These are phyloP conservation scores for Phrixothrix hirtus DNA, from an alignment of 2,888 invertebrate genomes.

Conservation along the genomic window DNA sequence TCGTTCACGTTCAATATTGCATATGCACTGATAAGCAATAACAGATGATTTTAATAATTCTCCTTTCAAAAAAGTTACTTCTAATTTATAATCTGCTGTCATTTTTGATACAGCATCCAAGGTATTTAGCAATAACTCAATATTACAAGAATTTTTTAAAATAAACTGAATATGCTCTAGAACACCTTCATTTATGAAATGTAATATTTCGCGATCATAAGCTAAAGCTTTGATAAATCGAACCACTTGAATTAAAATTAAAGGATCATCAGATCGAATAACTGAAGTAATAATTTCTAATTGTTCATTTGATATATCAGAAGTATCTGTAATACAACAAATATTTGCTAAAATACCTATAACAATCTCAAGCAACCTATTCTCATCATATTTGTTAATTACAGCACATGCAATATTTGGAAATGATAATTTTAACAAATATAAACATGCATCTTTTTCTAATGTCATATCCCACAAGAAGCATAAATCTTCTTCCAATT, in stretches of 20 bases:
- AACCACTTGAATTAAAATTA: constrained; percentile 73
- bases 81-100: constrained; percentile 38
- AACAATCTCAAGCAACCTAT: constrained; percentile 76
- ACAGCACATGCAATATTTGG: constrained; percentile 66
- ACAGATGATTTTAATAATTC: constrained; percentile 36
- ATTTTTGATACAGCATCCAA: constrained; percentile 60
- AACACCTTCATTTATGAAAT: constrained; percentile 53
- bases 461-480: constrained; percentile 85
- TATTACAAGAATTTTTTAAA: constrained; percentile 73
- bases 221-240: constrained; percentile 64
- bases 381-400: constrained; percentile 63
- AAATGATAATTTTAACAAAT: constrained; percentile 69
- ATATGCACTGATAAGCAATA: constrained; percentile 37
- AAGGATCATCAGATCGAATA: constrained; percentile 68
- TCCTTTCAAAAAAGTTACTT: constrained; percentile 32
- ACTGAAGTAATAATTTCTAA: constrained; percentile 62
- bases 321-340: constrained; percentile 51
- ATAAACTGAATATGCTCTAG: constrained; percentile 69
- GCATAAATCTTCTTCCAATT: constrained; percentile 74
- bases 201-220: constrained; percentile 23
- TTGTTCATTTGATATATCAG: constrained; percentile 61
- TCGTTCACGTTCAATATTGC: constrained; percentile 31
- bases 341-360: constrained; percentile 85
- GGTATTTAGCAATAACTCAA: constrained; percentile 61
- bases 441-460: constrained; percentile 74